Percentiles rank a stretch among this genome's conserved stretches.
These are phyloP conservation scores for Labia minor DNA, from an alignment of 2,888 invertebrate species.

Conservation along the genomic window DNA sequence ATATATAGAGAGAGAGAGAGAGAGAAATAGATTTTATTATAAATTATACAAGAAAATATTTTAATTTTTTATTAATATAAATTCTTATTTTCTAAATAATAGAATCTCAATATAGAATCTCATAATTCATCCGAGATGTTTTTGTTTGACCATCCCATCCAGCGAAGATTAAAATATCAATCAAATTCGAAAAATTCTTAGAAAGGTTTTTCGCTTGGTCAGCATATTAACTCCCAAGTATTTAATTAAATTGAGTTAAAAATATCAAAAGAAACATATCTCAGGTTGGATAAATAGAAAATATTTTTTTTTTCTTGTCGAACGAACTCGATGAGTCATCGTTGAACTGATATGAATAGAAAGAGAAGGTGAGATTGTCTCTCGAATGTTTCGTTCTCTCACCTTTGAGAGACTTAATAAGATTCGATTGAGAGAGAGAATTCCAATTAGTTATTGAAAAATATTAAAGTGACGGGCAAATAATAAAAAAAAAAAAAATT, in stretches of 20 bases:
- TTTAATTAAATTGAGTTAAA: constrained; percentile 13
- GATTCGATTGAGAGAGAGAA: constrained; percentile 8
- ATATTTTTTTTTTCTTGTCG: not conserved
- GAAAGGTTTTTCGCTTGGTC: not conserved
- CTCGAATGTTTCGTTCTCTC: not conserved
- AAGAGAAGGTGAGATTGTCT: not conserved
- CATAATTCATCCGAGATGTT: no score
- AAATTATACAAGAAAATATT: no score
- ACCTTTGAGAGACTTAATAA: not conserved
- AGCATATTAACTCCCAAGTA: constrained; percentile 3
- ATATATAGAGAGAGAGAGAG: no score
- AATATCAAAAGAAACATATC: not conserved
- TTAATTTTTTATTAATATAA: no score
- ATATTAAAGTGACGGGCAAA: constrained; percentile 13
- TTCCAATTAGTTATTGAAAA: constrained; percentile 13
- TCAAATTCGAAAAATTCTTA: not conserved
- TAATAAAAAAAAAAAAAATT: not conserved
- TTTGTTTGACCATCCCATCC: not conserved
- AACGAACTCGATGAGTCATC: not conserved
- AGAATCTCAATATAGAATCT: no score
- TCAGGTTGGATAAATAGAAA: constrained; percentile 3
- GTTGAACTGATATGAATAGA: not conserved
- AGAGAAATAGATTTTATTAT: no score
- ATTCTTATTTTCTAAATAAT: no score
- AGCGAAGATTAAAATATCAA: not conserved